Percentiles rank a stretch among this genome's conserved stretches.
phyloP scores from a whole-genome alignment of 2,113 vertebrate species.

The Otis tarda region DNA sequence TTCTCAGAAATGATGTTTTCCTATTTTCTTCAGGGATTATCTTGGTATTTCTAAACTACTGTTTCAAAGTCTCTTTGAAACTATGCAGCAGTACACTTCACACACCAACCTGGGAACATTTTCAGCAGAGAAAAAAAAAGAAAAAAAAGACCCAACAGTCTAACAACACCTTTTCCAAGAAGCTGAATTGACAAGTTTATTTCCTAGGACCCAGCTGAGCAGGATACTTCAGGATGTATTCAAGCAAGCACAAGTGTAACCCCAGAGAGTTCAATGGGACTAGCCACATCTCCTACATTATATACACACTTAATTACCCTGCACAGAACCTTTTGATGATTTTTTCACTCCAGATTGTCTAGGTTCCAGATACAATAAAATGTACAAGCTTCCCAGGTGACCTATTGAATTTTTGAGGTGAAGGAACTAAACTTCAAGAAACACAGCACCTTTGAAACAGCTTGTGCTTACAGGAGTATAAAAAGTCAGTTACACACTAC shows the following conservation, averaged over 20 bases:
- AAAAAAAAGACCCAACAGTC: not conserved
- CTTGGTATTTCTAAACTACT: not conserved
- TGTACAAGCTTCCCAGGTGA: constrained; percentile 8
- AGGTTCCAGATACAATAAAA: constrained; percentile 34
- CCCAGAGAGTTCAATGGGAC: not conserved
- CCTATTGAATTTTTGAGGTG: not conserved
- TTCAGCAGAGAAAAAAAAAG: not conserved
- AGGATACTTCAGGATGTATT: not conserved
- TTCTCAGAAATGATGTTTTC: not conserved
- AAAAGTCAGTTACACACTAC: constrained; percentile 10
- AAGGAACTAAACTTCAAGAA: constrained; percentile 1
- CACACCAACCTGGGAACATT: not conserved
- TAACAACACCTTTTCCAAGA: not conserved
- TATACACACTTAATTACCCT: not conserved
- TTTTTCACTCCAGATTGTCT: not conserved
- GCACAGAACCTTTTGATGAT: not conserved
- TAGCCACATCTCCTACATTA: not conserved
- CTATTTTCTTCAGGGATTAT: not conserved
- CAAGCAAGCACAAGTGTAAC: not conserved
- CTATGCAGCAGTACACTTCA: not conserved
- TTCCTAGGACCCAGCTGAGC: not conserved
- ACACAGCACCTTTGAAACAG: constrained; percentile 9
- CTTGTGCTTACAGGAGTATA: not conserved
- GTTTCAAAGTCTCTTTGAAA: not conserved
- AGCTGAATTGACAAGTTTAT: not conserved